Evolutionary conservation across 1,140 invertebrate species (phyloP).

Genomic region (Diabrotica virgifera): DNA sequence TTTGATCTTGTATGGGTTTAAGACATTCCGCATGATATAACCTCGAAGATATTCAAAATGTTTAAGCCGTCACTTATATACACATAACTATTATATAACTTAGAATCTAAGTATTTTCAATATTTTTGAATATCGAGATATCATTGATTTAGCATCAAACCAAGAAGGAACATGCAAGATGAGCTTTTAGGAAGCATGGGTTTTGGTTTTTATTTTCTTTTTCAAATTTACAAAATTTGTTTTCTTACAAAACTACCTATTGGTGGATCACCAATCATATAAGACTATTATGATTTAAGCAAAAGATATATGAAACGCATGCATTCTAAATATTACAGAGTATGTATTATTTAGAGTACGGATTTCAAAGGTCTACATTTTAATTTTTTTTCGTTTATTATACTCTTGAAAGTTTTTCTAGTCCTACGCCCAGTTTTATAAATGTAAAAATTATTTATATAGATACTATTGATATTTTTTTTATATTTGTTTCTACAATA

Average conservation of each 20-base stretch:
- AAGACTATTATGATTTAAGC: neutral
- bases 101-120: conserved; percentile 25
- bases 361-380: too few relatives aligned
- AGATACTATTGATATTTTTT: too few relatives aligned
- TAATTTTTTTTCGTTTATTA: too few relatives aligned
- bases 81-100: conserved; percentile 26
- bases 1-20: conserved; percentile 19
- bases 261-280: neutral
- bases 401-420: too few relatives aligned
- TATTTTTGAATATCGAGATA: conserved; percentile 21
- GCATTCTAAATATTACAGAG: too few relatives aligned
- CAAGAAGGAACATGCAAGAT: conserved; percentile 6
- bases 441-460: too few relatives aligned
- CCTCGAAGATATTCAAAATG: conserved; percentile 33
- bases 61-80: conserved; percentile 28
- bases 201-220: conserved; percentile 5
- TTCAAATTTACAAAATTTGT: conserved; percentile 1
- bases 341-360: too few relatives aligned
- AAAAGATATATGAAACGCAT: neutral
- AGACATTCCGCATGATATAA: conserved; percentile 19
- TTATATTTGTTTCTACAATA: too few relatives aligned
- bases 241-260: neutral
- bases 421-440: too few relatives aligned
- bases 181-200: neutral
- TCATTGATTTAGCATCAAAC: conserved; percentile 27